phyloP scores from a whole-genome alignment of 2,888 invertebrate genomes.

The Spodoptera picta region DNA sequence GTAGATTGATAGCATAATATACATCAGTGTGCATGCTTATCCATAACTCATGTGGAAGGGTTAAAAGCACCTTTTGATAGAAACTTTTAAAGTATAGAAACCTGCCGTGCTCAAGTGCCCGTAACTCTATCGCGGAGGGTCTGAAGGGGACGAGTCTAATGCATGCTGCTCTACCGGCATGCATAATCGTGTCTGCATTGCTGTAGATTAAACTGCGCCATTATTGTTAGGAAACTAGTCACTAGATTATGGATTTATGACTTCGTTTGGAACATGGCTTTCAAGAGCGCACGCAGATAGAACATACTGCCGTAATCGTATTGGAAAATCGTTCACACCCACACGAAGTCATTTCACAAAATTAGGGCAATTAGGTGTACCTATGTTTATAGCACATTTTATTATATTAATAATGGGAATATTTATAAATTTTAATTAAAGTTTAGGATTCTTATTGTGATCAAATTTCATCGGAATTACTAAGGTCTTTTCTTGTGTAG shows the following conservation, averaged over 20 bases:
- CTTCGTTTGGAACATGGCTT: constrained; percentile 10
- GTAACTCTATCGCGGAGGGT: constrained; percentile 65
- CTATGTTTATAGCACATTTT: too few relatives aligned
- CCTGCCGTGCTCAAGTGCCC: constrained; percentile 70
- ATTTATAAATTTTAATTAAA: too few relatives aligned
- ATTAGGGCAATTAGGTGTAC: too few relatives aligned
- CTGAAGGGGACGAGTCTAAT: constrained; percentile 54
- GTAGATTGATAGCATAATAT: constrained; percentile 21
- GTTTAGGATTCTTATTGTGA: too few relatives aligned
- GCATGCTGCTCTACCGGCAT: constrained; percentile 46
- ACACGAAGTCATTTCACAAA: too few relatives aligned
- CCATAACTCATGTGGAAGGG: constrained; percentile 16
- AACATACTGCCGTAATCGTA: too few relatives aligned
- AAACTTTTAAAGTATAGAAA: constrained; percentile 47
- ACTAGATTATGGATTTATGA: constrained; percentile 3
- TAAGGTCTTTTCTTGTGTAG: too few relatives aligned
- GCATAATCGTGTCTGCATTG: constrained; percentile 47
- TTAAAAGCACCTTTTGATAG: constrained; percentile 43
- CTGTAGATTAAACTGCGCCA: constrained; percentile 31
- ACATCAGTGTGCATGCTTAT: constrained; percentile 11
- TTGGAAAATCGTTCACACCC: too few relatives aligned
- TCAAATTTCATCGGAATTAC: too few relatives aligned
- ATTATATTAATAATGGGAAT: too few relatives aligned
- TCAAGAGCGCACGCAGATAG: background rate
- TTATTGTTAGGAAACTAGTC: constrained; percentile 23